Evolutionary conservation across 2,888 invertebrate genomes (phyloP).

Genomic region (Ryuthela nishihirai): DNA sequence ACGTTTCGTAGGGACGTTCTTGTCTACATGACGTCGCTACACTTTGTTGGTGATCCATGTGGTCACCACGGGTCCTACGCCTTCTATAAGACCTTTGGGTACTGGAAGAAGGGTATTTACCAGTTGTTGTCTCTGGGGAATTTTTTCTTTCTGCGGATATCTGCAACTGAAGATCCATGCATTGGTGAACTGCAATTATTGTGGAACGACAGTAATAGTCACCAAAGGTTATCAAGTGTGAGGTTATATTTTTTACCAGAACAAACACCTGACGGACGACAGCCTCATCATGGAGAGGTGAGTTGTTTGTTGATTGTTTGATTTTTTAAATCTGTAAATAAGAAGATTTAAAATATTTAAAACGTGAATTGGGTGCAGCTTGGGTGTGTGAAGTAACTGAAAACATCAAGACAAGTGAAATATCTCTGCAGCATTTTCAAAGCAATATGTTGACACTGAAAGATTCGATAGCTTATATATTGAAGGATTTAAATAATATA

Average conservation of each 20-base stretch:
- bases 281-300: conserved; percentile 75
- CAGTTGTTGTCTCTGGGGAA: conserved; percentile 63
- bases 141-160: conserved; percentile 85
- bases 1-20: too few relatives aligned
- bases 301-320: conserved; percentile 50
- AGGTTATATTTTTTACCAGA: conserved; percentile 86
- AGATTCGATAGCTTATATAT: too few relatives aligned
- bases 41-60: conserved; percentile 73
- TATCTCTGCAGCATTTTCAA: too few relatives aligned
- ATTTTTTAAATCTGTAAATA: too few relatives aligned
- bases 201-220: conserved; percentile 81
- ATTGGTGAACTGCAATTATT: conserved; percentile 85
- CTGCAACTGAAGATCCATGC: conserved; percentile 79
- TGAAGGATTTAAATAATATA: too few relatives aligned
- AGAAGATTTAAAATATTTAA: too few relatives aligned
- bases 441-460: too few relatives aligned
- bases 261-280: conserved; percentile 78
- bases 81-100: conserved; percentile 67
- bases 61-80: conserved; percentile 86
- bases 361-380: too few relatives aligned
- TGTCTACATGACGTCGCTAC: conserved; percentile 11
- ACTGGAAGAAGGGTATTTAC: conserved; percentile 59
- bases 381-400: too few relatives aligned
- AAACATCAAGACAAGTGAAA: too few relatives aligned
- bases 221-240: conserved; percentile 73